Evolutionary conservation across 2,797 vertebrate genomes (phyloP).

Genomic region (Aulostomus chinensis): DNA sequence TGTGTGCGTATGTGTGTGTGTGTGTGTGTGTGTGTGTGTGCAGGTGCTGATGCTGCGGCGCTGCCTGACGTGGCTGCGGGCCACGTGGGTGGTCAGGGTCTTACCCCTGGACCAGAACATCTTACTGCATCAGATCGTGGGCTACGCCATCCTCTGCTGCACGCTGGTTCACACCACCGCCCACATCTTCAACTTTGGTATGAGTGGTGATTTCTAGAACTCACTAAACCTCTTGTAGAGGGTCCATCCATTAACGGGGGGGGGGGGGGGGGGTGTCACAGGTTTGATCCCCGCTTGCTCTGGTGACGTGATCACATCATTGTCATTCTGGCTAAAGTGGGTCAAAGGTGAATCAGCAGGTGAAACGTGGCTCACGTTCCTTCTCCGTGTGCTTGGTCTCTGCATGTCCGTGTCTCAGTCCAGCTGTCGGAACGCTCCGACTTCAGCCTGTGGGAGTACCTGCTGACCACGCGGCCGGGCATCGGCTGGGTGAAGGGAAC

Average conservation of each 20-base stretch:
- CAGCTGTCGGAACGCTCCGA: slow-evolving; percentile 42
- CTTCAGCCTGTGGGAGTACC: slow-evolving; percentile 82
- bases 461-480: slow-evolving; percentile 79
- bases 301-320: too few relatives aligned
- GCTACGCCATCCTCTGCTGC: slow-evolving; percentile 79
- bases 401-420: slow-evolving; percentile 52
- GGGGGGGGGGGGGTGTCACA: too few relatives aligned
- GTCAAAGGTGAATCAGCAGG: background rate
- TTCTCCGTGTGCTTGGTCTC: background rate
- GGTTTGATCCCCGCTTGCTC: too few relatives aligned
- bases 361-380: too few relatives aligned
- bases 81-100: slow-evolving; percentile 81
- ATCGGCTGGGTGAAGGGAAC: slow-evolving; percentile 84
- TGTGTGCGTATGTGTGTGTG: background rate
- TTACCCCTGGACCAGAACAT: slow-evolving; percentile 88
- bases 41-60: slow-evolving; percentile 90
- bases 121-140: slow-evolving; percentile 87
- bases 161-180: slow-evolving; percentile 77
- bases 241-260: too few relatives aligned
- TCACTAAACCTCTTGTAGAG: too few relatives aligned
- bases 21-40: slow-evolving; percentile 3
- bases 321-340: too few relatives aligned
- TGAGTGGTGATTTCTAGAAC: too few relatives aligned
- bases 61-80: slow-evolving; percentile 85
- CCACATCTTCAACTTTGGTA: slow-evolving; percentile 87